Evolutionary conservation across 2,113 vertebrate genomes (phyloP), one percentile per base, ranked within the genome.

Genomic region (Anolis carolinensis): DNA sequence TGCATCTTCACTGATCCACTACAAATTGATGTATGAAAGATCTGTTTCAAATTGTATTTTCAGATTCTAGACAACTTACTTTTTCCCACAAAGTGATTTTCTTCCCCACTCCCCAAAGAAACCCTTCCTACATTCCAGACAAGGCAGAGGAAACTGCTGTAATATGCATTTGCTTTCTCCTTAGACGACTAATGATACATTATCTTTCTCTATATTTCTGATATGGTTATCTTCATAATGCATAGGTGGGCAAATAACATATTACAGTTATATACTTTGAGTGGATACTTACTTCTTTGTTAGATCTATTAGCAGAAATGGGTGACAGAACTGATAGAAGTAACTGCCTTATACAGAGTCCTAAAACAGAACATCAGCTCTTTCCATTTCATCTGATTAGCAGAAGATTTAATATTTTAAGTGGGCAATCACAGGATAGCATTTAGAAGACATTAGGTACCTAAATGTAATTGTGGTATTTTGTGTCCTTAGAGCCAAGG

Each of bases 121-220:
- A 44, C 34, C 23, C 34, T 44, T 4, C 62, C 36, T 48, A 68
- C 20, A 32, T 70, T 70, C 65, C 27, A 82, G 6, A 67, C 75
- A 77, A 76, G 72, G 59, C 50, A 86, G 80, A 13, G 20, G 39
- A 48, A 32, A 44, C 39, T 36, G 32, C 34, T 20, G n/a, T 62
- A 34, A 25, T 9, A 82, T 85, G 62, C 30, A 8, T 48, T 87
- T 52, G 14, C 16, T n/a, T 86, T 18, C 62, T 86, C 14, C 32
- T 50, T 0, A 39, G 34, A 72, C 1, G 20, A 90, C 13, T 52
- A 82, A 27, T 84, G 63, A 50, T 82, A 79, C 32, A 82, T 85
- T 89, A 11, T 86, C 88, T 82, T 44, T n/a, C 34, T 87, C 86
- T 67, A 82, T 73, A 36, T 72, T 68, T 87, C 39, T 11, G 0